phyloP scores from a whole-genome alignment of 2,797 vertebrate species.

The Morelia viridis region DNA sequence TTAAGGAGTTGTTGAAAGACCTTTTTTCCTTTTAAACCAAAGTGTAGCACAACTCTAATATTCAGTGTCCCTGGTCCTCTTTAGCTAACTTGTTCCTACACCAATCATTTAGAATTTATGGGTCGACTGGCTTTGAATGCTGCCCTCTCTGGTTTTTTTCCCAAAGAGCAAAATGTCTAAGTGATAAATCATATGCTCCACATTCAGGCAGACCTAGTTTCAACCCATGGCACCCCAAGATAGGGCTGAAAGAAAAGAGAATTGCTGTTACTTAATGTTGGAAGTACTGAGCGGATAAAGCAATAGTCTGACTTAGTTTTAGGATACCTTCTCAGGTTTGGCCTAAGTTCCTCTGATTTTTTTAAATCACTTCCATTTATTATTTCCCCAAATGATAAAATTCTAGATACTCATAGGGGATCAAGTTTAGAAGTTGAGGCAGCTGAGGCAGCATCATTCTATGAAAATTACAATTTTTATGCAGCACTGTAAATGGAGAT shows the following conservation, averaged over 20 bases:
- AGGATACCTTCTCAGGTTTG: not conserved
- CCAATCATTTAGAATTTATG: not conserved
- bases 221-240: not conserved
- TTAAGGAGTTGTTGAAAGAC: not conserved
- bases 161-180: not conserved
- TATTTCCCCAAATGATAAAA: not conserved
- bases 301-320: not conserved
- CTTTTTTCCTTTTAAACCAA: not conserved
- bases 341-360: not conserved
- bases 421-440: not conserved
- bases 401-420: not conserved
- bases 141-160: not conserved
- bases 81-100: not conserved
- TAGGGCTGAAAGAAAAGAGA: not conserved
- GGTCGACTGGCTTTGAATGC: not conserved
- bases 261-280: not conserved
- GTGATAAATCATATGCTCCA: not conserved
- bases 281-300: not conserved
- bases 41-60: not conserved
- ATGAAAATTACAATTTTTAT: not conserved
- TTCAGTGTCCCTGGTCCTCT: not conserved
- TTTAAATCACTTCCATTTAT: not conserved
- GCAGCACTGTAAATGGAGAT: not conserved
- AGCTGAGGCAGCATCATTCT: fast-evolving
- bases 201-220: not conserved